Evolutionary conservation across 2,888 invertebrate species (phyloP), one percentile per base, ranked within the genome.

Genomic region (Lepetodrilus schrolli): DNA sequence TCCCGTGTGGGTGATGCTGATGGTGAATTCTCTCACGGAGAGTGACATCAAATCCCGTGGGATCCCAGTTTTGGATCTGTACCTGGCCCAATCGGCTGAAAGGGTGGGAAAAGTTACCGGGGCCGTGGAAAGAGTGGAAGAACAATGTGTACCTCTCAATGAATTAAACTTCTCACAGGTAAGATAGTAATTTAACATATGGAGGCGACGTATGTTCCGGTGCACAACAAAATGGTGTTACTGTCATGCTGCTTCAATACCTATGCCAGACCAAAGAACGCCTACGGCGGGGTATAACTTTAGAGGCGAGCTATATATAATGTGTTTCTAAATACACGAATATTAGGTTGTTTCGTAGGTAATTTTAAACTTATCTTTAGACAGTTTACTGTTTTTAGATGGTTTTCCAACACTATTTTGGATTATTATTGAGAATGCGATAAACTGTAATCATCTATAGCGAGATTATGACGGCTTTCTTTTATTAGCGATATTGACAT

Each of bases 1-100:
- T 43, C 92, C 93, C 0, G 90, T 92, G 38, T 93, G 93, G 92
- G 90, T 92, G 69, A 91, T 93, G 90, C 86, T 93, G 74, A 90
- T 92, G 89, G 88, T 93, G 51, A 92, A 92, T 83, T 92, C 92
- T 23, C 83, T 93, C 82, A 92, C 92, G 17, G 91, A 92, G 81
- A 87, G 88, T 77, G 91, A 91, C 82, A 87, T 92, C 38, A 87
- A 88, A 78, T 88, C 91, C 68, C 84, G 91, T 66, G 90, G 91
- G 51, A 89, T 91, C 70, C 92, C 92, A 4, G 92, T 93, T 51
- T 85, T 93, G 73, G 93, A 93, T 84, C 85, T 92, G 21, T 92
- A 91, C 85, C 85, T 93, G 74, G 92, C 93, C 0, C 91, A 91
- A 80, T 89, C 91, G 81, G 92, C 92, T 0, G 90, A 90, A 71